A percentile compares a stretch with the other conserved stretches of the same genome.
Conservation (phyloP, 2,888 invertebrate species). For the Shargacucullia verbasci region DNA sequence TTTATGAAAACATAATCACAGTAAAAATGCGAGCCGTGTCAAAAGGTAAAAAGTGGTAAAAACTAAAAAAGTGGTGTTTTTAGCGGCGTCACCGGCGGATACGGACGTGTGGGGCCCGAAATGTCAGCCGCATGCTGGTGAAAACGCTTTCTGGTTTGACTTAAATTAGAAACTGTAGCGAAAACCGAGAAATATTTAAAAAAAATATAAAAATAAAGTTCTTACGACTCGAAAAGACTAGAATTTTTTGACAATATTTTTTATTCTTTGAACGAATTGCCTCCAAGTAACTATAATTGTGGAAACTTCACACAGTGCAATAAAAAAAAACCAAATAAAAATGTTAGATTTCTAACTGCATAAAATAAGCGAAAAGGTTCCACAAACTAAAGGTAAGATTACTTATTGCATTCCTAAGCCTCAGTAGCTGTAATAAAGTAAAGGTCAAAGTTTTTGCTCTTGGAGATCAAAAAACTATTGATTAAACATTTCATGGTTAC, state of each 20-base stretch:
- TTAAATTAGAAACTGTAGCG: constrained; percentile 50
- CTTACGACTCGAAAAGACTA: too few species aligned
- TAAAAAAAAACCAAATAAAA: too few species aligned
- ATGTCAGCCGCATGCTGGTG: constrained; percentile 77
- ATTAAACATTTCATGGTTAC: constrained; percentile 43
- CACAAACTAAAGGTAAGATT: constrained; percentile 1
- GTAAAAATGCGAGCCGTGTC: constrained; percentile 54
- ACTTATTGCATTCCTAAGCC: constrained; percentile 18
- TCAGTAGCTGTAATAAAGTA: constrained; percentile 6
- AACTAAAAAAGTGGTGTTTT: constrained; percentile 65
- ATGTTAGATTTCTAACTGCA: too few species aligned
- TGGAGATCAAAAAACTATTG: constrained; percentile 27
- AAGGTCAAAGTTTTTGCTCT: constrained; percentile 37
- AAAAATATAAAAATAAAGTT: too few species aligned
- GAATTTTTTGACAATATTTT: too few species aligned
- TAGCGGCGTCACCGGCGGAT: constrained; percentile 74
- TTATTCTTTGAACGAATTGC: too few species aligned
- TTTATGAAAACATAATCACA: constrained; percentile 54
- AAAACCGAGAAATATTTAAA: background rate
- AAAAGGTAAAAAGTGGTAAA: constrained; percentile 59
- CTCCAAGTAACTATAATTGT: too few species aligned
- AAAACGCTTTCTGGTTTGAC: constrained; percentile 67
- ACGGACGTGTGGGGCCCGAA: constrained; percentile 75
- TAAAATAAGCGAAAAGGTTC: too few species aligned
- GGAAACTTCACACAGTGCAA: too few species aligned